Evolutionary conservation across 2,797 vertebrate species (phyloP).

Genomic region (Chrosomus eos): DNA sequence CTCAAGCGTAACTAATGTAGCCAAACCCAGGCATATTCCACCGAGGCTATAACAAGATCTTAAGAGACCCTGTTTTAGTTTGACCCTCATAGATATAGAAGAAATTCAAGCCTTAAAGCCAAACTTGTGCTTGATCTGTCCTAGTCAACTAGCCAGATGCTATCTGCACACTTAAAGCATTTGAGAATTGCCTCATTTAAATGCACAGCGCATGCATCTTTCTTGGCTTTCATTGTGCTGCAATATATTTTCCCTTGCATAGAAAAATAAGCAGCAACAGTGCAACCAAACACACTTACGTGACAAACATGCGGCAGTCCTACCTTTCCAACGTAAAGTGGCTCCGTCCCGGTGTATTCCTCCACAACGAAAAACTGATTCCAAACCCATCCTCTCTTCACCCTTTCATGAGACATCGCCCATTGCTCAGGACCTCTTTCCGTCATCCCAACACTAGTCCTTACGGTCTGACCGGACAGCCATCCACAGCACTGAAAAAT

Average conservation of each 20-base stretch:
- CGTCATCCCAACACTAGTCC: slow-evolving; percentile 72
- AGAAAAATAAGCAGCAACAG: not conserved
- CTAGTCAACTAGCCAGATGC: not conserved
- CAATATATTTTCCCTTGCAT: slow-evolving; percentile 5
- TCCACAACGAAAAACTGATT: slow-evolving; percentile 99
- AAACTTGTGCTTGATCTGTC: slow-evolving; percentile 27
- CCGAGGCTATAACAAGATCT: slow-evolving; percentile 11
- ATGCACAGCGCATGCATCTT: not conserved
- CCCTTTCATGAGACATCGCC: slow-evolving; percentile 80
- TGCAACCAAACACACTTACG: not conserved
- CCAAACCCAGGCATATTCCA: not conserved
- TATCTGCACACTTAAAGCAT: not conserved
- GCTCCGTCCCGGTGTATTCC: slow-evolving; percentile 97
- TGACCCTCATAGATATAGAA: slow-evolving; percentile 17
- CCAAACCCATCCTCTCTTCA: slow-evolving; percentile 99
- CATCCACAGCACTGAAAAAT: slow-evolving; percentile 71
- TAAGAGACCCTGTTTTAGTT: slow-evolving; percentile 27
- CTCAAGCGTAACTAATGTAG: not conserved
- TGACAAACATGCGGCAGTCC: not conserved
- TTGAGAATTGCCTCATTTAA: not conserved
- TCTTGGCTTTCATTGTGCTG: not conserved
- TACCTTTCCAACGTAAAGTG: slow-evolving; percentile 98
- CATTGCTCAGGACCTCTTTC: slow-evolving; percentile 66
- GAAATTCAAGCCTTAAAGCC: slow-evolving; percentile 2
- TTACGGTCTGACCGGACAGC: slow-evolving; percentile 68